Percentiles rank a stretch among this genome's conserved stretches.
phyloP scores from a whole-genome alignment of 2,113 vertebrate genomes.

The Toxotes chatareus region DNA sequence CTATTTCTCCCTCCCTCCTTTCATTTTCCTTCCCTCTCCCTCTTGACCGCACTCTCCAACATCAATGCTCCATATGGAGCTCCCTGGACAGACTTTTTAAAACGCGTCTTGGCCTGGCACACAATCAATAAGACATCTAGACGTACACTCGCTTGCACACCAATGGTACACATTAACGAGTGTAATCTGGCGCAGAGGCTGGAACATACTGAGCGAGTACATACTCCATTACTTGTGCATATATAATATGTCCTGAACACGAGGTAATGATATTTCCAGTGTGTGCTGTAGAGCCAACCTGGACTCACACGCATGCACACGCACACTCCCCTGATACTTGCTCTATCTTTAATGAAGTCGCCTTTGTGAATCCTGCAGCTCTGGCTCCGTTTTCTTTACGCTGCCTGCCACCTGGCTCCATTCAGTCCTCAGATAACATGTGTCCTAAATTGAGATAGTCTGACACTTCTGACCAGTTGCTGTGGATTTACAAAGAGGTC shows the following conservation, averaged over 20 bases:
- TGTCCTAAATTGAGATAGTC: slow-evolving; percentile 34
- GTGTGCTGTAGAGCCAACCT: slow-evolving; percentile 7
- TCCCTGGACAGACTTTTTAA: slow-evolving; percentile 72
- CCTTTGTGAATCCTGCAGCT: slow-evolving; percentile 48
- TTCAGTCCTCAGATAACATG: slow-evolving; percentile 57
- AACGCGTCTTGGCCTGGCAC: slow-evolving; percentile 68
- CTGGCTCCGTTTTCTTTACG: slow-evolving; percentile 30
- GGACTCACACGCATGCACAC: background rate
- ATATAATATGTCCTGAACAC: slow-evolving; percentile 39
- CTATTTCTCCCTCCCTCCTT: slow-evolving; percentile 46
- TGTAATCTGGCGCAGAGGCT: slow-evolving; percentile 53
- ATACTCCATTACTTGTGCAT: slow-evolving; percentile 39
- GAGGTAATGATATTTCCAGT: slow-evolving; percentile 64
- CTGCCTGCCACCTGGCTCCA: slow-evolving; percentile 61
- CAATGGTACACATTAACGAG: slow-evolving; percentile 47
- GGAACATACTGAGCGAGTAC: slow-evolving; percentile 53
- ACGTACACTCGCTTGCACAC: slow-evolving; percentile 48
- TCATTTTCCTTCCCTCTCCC: slow-evolving; percentile 57
- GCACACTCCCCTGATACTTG: slow-evolving; percentile 34
- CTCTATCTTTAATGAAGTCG: slow-evolving; percentile 69
- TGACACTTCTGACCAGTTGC: slow-evolving; percentile 5
- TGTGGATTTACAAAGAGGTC: slow-evolving; percentile 8
- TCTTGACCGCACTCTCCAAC: slow-evolving; percentile 77
- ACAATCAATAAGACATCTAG: slow-evolving; percentile 75
- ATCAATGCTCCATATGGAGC: slow-evolving; percentile 83